Evolutionary conservation across 2,797 vertebrate genomes (phyloP).

Genomic region (Anguilla obscura): DNA sequence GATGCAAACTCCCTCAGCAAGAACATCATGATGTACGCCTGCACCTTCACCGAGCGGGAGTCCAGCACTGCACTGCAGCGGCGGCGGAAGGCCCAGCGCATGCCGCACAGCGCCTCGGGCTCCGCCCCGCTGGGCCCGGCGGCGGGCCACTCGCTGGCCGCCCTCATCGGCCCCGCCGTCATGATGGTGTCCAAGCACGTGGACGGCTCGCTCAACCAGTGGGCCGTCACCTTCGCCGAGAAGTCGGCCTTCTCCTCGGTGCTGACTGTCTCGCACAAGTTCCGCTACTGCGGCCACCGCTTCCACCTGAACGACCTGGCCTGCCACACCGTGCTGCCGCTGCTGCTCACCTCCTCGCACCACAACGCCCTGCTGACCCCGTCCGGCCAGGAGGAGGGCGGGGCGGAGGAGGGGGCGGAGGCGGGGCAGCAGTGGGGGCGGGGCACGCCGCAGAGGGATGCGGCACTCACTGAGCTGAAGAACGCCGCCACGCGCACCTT

Average conservation of each 20-base stretch:
- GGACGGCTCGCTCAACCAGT: conserved; percentile 96
- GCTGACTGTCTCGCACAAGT: conserved; percentile 93
- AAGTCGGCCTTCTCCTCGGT: conserved; percentile 93
- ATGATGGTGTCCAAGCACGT: conserved; percentile 99
- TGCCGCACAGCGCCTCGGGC: conserved; percentile 65
- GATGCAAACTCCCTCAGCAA: conserved; percentile 96
- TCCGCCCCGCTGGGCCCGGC: conserved; percentile 58
- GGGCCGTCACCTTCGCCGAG: conserved; percentile 96
- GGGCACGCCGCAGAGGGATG: conserved; percentile 68
- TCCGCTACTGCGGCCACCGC: conserved; percentile 94
- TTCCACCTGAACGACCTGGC: conserved; percentile 96
- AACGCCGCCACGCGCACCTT: conserved; percentile 95
- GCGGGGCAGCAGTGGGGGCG: conserved; percentile 64
- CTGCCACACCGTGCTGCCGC: conserved; percentile 93
- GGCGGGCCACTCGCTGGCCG: conserved; percentile 56
- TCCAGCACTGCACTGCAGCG: conserved; percentile 55
- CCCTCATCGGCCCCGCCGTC: conserved; percentile 83
- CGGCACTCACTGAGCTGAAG: conserved; percentile 83
- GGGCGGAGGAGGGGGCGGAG: conserved; percentile 63
- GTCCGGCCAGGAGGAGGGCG: conserved; percentile 68
- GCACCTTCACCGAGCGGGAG: conserved; percentile 75
- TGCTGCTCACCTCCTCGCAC: conserved; percentile 93
- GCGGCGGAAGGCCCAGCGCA: conserved; percentile 58
- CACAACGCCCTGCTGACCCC: conserved; percentile 93
- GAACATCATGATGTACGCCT: conserved; percentile 99